These are phyloP conservation scores for Lamproptera curius DNA, from an alignment of 2,888 invertebrate species.

Conservation along the genomic window DNA sequence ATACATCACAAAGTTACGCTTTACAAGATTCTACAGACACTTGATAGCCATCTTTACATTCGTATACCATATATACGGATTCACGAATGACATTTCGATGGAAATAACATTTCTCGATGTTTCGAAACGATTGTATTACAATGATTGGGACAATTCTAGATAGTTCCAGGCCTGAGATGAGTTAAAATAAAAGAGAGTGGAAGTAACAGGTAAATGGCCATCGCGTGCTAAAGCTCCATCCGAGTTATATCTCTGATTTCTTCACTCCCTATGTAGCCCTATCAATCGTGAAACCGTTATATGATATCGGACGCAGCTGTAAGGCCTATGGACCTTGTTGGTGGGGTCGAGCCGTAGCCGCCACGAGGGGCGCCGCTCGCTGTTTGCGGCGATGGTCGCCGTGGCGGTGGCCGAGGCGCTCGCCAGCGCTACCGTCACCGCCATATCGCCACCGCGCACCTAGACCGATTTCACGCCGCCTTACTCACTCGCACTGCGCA, in stretches of 20 bases:
- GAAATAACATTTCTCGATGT: no score
- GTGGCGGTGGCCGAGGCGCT: constrained; percentile 66
- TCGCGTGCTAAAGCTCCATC: neutral
- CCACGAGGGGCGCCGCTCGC: constrained; percentile 94
- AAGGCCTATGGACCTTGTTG: constrained; percentile 85
- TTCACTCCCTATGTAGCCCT: no score
- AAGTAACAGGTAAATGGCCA: neutral
- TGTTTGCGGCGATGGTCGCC: constrained; percentile 70
- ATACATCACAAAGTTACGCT: neutral
- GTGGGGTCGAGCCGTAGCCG: constrained; percentile 92
- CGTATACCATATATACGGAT: constrained; percentile 5
- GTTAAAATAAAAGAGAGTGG: neutral
- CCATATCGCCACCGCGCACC: constrained; percentile 46
- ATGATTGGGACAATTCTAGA: no score
- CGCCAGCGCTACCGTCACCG: constrained; percentile 59
- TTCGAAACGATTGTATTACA: no score
- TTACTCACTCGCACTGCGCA: constrained; percentile 7
- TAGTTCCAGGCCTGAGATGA: no score
- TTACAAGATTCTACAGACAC: constrained; percentile 8
- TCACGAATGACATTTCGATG: neutral
- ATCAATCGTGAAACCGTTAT: no score
- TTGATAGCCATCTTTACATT: constrained; percentile 29
- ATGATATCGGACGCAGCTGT: no score
- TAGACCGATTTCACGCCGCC: constrained; percentile 35
- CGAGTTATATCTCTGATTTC: neutral